Conservation (phyloP, 2,888 invertebrate species). For the Mystacides longicornis region DNA sequence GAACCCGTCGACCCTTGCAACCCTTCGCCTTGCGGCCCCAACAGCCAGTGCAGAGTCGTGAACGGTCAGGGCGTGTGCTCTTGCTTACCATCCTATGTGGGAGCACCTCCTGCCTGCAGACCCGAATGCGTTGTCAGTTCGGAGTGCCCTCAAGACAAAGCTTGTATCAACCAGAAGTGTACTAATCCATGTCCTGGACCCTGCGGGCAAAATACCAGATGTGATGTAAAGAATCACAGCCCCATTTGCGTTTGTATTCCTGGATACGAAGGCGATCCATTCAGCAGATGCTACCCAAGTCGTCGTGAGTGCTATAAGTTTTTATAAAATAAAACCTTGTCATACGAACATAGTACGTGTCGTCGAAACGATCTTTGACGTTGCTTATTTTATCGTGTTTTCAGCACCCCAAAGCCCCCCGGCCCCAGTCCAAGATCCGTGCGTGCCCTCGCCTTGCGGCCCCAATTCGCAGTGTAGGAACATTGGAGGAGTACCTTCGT, state of each 20-base stretch:
- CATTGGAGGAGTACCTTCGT: conserved; percentile 53
- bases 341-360: no score
- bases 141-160: conserved; percentile 64
- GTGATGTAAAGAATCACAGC: conserved; percentile 70
- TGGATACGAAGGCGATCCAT: conserved; percentile 59
- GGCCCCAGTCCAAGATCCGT: conserved; percentile 53
- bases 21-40: conserved; percentile 69
- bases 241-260: conserved; percentile 67
- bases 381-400: conserved; percentile 36
- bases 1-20: conserved; percentile 48
- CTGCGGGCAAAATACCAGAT: conserved; percentile 61
- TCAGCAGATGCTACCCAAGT: conserved; percentile 53
- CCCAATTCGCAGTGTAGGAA: conserved; percentile 56
- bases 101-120: conserved; percentile 68
- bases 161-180: conserved; percentile 73
- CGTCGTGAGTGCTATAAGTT: conserved; percentile 41
- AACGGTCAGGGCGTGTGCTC: conserved; percentile 70
- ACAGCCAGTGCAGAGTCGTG: conserved; percentile 63
- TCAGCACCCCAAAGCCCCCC: conserved; percentile 42
- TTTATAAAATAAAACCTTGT: no score
- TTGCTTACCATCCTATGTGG: conserved; percentile 63
- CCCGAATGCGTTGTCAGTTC: conserved; percentile 73
- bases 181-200: conserved; percentile 66
- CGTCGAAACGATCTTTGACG: no score
- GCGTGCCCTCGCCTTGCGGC: conserved; percentile 64